These are phyloP conservation scores for Pterocles gutturalis DNA, from an alignment of 2,113 vertebrate species.

Conservation along the genomic window DNA sequence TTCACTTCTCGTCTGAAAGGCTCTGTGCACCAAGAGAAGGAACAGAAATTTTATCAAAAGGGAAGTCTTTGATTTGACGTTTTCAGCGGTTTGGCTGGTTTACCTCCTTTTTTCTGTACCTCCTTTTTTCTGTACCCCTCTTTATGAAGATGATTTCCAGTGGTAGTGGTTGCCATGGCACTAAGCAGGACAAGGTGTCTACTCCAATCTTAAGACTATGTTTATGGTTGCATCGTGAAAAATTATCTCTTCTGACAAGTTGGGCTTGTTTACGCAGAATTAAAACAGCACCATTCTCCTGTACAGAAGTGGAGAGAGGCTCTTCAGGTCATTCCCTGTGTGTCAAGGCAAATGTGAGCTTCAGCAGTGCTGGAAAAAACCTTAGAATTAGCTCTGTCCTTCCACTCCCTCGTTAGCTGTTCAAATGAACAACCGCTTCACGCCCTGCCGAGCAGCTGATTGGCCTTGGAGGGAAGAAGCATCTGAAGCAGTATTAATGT, in stretches of 20 bases:
- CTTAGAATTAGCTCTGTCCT: constrained; percentile 22
- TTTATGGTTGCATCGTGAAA: background rate
- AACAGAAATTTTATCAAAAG: background rate
- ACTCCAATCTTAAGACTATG: background rate
- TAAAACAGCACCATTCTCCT: background rate
- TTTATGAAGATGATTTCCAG: background rate
- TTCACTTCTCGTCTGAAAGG: background rate
- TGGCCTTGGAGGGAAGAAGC: constrained; percentile 67
- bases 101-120: background rate
- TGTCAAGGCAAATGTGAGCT: constrained; percentile 38
- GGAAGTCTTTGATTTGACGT: background rate
- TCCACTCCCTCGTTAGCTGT: constrained; percentile 39
- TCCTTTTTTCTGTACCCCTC: background rate
- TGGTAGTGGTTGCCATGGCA: constrained; percentile 50
- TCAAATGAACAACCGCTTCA: constrained; percentile 53
- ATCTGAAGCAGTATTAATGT: constrained; percentile 70
- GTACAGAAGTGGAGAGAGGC: background rate
- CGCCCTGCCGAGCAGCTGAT: constrained; percentile 65
- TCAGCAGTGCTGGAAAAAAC: constrained; percentile 12
- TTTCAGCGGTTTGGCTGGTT: background rate
- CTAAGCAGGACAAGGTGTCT: background rate
- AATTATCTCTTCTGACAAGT: constrained; percentile 36
- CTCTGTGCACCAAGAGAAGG: background rate
- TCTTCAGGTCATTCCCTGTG: constrained; percentile 21
- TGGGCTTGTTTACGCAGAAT: background rate